These are phyloP conservation scores for Ia io DNA, from an alignment of 2,113 vertebrate species.

Conservation along the genomic window DNA sequence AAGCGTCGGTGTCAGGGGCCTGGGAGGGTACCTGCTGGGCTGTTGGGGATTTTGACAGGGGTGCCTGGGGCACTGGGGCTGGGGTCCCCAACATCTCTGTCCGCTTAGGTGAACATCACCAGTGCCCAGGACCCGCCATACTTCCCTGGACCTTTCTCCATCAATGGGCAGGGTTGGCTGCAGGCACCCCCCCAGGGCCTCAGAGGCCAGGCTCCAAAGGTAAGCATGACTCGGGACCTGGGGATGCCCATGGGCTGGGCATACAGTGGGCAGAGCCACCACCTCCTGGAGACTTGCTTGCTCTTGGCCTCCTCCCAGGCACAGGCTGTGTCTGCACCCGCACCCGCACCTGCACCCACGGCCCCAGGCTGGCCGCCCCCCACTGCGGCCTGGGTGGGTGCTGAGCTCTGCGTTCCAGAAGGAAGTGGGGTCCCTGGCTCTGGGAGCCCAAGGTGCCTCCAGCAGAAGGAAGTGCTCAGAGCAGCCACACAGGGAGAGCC, in stretches of 20 bases:
- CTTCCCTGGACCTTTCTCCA: conserved; percentile 76
- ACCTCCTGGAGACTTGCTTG: background rate
- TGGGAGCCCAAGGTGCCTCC: background rate
- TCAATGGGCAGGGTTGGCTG: conserved; percentile 74
- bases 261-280: background rate
- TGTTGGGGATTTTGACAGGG: background rate
- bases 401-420: conserved; percentile 1
- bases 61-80: rapidly evolving
- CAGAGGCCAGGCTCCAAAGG: conserved; percentile 74
- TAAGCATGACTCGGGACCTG: conserved; percentile 10
- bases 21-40: background rate
- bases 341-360: background rate
- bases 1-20: background rate
- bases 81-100: background rate
- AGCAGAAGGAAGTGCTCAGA: background rate
- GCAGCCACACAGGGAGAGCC: background rate
- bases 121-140: conserved; percentile 59
- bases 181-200: conserved; percentile 75
- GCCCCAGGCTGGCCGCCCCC: background rate
- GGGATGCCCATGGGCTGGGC: background rate
- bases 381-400: background rate
- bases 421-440: background rate
- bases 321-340: background rate
- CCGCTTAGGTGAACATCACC: conserved; percentile 48
- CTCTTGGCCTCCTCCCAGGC: background rate